Base-by-base conservation (phyloP, 2,888 invertebrate species). In the Perithous albicinctus region DNA sequence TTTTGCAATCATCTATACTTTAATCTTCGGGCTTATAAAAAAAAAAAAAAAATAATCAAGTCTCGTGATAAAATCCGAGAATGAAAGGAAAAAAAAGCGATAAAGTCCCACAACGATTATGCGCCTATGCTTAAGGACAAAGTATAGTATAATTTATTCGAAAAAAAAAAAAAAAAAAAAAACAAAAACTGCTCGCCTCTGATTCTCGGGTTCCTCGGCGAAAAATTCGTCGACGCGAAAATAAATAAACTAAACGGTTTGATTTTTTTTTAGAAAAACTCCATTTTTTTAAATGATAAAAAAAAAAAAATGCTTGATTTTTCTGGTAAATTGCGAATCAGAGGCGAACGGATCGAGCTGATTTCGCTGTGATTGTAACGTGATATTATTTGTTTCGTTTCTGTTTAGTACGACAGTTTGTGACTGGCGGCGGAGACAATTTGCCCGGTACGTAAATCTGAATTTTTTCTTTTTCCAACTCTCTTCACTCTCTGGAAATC, bases 391-490 rank as follows among this genome's bases (percentile, higher is more conserved):
- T 92, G 91, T 92, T 92, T 88, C 92, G 91, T 93, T 92, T 93
- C 92, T 93, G 93, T 93, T 93, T 93, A 93, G 93, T 93, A 92
- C 93, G 93, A 93, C 93, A 92, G 90, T 93, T 92, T 93, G 92
- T 92, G 93, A 92, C 93, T 92, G 91, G 93, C 91, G 93, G 93
- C 92, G 93, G 93, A 93, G 93, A 93, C 93, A 93, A 93, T 93
- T 93, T 93, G 91, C 93, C 93, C 93, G 94, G 94, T 94, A 93
- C 93, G 93, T 93, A 93, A 93, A 89, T 91, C 92, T 91, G 88
- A 90, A 89, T 90, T 89, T 90, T 90, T 91, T 89, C 89, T 88
- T 90, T 92, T 90, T 80, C 87, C n/a, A n/a, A n/a, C n/a, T 89
- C 88, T 89, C 88, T 88, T 88, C 86, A 73, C 26, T 29, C 29